A percentile compares a stretch with the other conserved stretches of the same genome.
These are phyloP conservation scores for Piaya cayana DNA, from an alignment of 2,113 vertebrate species.

Conservation along the genomic window DNA sequence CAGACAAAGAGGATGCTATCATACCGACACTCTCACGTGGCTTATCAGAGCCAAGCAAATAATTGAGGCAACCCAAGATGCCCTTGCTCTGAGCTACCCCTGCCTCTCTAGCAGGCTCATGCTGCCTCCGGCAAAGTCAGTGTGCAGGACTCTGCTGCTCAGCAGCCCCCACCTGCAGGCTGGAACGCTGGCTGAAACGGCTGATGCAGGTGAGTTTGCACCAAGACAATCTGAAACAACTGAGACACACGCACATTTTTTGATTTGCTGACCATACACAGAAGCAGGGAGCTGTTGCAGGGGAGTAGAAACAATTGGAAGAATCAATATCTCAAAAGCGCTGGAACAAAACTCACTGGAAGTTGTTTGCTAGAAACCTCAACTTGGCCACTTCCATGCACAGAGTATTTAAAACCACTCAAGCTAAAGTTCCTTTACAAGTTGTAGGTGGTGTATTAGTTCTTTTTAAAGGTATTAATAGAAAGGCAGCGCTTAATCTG, in stretches of 20 bases:
- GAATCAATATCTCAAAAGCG: accelerated
- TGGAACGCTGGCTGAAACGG: neutral
- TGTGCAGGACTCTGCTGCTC: neutral
- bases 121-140: neutral
- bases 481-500: neutral
- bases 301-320: neutral
- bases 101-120: accelerated
- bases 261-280: neutral
- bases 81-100: accelerated
- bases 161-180: neutral
- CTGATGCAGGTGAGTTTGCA: neutral
- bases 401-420: neutral
- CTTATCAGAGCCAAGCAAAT: neutral
- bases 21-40: accelerated
- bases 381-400: neutral
- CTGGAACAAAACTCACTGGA: neutral
- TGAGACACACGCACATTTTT: neutral
- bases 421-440: neutral
- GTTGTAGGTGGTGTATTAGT: neutral
- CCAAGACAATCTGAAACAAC: neutral
- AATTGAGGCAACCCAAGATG: neutral
- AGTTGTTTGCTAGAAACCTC: neutral
- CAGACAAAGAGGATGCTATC: neutral
- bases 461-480: constrained; percentile 10
- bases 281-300: neutral